Evolutionary conservation across 1,140 invertebrate species (phyloP), one percentile per base, ranked within the genome.

Genomic region (Ylistrum balloti): DNA sequence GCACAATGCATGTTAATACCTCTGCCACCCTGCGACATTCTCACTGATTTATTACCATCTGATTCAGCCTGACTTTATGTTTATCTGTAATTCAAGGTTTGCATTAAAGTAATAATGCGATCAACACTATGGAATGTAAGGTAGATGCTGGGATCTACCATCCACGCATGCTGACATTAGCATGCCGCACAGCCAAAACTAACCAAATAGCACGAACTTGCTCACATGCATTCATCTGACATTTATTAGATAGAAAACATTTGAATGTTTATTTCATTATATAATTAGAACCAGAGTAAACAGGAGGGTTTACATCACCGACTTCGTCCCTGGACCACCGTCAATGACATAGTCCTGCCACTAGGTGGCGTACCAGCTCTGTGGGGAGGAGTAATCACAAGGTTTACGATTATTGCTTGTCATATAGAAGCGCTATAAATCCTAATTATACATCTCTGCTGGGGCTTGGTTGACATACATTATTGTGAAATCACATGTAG

Each of bases 181-280:
- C 56, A 74, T n/a, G 56, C 56, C n/a, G 22, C 56, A 28, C 56
- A 74, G 56, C 56, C 56, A 74, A 74, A 74, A n/a, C 22, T n/a
- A 28, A 74, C 56, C 22, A 17, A 74, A 74, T 74, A 74, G 28
- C 56, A 74, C 17, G 56, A 74, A 74, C 56, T 74, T n/a, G 56
- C 56, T 74, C 22, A 74, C 56, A 74, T 74, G 56, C 56, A 90
- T 90, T 48, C 41, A 87, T 56, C 89, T 92, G 91, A 92, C 91
- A 92, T 92, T 90, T 90, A 89, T 92, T 90, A 89, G 89, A 90
- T 92, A 85, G 88, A 88, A 90, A 90, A 90, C 91, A 90, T 92
- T 92, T 86, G 87, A 90, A 92, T 90, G 89, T 88, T 90, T 88
- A 90, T 89, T 90, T 92, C 89, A 92, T 92, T 90, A 92, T 87